Evolutionary conservation across 1,140 invertebrate genomes (phyloP).

Genomic region (Coenobita brevimanus): DNA sequence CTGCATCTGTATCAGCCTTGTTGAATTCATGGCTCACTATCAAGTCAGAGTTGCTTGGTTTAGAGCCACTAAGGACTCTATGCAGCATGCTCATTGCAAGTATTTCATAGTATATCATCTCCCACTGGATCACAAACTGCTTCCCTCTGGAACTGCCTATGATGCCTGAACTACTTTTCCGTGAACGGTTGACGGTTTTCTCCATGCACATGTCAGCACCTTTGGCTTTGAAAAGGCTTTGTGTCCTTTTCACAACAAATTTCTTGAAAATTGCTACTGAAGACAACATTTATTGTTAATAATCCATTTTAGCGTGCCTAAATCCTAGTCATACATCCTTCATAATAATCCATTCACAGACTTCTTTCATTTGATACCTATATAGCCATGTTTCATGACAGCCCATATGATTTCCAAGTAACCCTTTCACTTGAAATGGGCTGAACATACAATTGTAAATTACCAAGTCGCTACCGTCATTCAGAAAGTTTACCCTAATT

Average conservation of each 20-base stretch:
- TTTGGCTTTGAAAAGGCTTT: neutral
- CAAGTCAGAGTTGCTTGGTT: neutral
- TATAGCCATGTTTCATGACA: no score
- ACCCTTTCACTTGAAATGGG: no score
- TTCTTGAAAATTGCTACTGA: neutral
- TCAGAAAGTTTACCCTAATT: no score
- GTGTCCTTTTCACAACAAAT: neutral
- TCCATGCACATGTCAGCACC: neutral
- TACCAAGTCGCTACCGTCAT: no score
- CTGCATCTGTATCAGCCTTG: neutral
- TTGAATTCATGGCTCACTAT: neutral
- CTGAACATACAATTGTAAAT: no score
- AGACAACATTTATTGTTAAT: neutral
- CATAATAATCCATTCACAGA: no score
- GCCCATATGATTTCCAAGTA: neutral
- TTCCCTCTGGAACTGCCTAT: neutral
- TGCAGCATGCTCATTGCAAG: neutral
- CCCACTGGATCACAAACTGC: neutral
- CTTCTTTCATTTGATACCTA: no score
- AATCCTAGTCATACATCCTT: no score
- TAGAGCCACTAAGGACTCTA: neutral
- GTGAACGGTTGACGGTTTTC: no score
- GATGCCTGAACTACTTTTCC: neutral
- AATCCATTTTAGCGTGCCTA: no score
- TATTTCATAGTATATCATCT: conserved; percentile 17